A percentile compares a stretch with the other conserved stretches of the same genome.
Conservation (phyloP, 2,888 invertebrate genomes). For the Ectemnius cavifrons region DNA sequence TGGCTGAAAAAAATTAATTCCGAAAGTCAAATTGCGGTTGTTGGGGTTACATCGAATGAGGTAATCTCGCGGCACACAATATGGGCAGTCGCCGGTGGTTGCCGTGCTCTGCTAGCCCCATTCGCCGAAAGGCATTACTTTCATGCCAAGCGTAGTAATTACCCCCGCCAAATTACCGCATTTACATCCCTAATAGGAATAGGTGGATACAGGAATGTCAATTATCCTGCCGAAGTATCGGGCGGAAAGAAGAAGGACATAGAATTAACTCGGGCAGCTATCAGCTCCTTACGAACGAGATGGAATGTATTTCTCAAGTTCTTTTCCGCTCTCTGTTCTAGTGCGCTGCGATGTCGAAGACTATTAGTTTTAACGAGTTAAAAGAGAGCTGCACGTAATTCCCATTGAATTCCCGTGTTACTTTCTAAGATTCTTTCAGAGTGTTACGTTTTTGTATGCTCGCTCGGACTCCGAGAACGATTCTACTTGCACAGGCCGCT, state of each 20-base stretch:
- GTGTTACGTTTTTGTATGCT: constrained; percentile 7
- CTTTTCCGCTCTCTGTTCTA: constrained; percentile 31
- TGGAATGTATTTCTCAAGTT: constrained; percentile 18
- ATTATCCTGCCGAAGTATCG: constrained; percentile 58
- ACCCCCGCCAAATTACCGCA: constrained; percentile 67
- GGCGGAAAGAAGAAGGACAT: constrained; percentile 29
- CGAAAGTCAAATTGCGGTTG: constrained; percentile 25
- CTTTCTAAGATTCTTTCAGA: constrained; percentile 35
- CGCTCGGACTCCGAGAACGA: too few relatives aligned
- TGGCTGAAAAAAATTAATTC: constrained; percentile 47
- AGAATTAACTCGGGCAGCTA: constrained; percentile 58
- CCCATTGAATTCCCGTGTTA: constrained; percentile 54
- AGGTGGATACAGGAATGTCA: constrained; percentile 66
- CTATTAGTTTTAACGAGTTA: constrained; percentile 66
- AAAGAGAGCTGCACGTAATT: constrained; percentile 59
- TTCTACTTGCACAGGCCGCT: too few relatives aligned
- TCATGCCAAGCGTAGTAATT: constrained; percentile 65
- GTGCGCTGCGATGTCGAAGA: constrained; percentile 18
- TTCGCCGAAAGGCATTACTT: constrained; percentile 66
- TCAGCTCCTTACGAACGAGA: constrained; percentile 52
- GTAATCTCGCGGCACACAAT: constrained; percentile 58
- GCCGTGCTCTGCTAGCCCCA: constrained; percentile 27
- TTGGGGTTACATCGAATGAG: constrained; percentile 31
- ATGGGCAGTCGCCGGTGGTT: constrained; percentile 45
- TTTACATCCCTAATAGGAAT: constrained; percentile 72